A percentile compares a stretch with the other conserved stretches of the same genome.
Evolutionary conservation across 2,888 invertebrate genomes (phyloP).

Genomic region (Punctoribates punctum): DNA sequence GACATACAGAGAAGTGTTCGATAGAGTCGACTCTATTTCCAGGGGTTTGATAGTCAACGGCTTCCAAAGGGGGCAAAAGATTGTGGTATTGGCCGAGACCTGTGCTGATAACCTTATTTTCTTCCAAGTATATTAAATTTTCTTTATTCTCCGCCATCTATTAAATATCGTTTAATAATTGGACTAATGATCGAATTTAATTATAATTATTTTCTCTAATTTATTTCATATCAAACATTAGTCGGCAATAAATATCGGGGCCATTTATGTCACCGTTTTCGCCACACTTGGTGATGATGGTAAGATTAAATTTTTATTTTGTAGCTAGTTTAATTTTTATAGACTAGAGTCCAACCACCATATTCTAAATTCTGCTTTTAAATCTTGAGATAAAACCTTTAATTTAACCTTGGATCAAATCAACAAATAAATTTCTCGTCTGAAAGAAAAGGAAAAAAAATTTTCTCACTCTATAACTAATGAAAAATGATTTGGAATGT

Average conservation of each 20-base stretch:
- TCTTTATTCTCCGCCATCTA: neutral
- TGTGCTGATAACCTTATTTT: conserved; percentile 40
- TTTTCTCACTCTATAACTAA: too few species aligned
- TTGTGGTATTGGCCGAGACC: conserved; percentile 36
- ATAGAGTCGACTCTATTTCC: conserved; percentile 22
- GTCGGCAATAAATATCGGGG: conserved; percentile 10
- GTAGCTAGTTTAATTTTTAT: too few species aligned
- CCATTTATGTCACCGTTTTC: conserved; percentile 35
- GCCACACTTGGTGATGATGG: conserved; percentile 91
- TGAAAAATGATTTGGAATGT: too few species aligned
- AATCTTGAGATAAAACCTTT: too few species aligned
- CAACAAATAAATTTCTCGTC: too few species aligned
- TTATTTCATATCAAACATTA: neutral
- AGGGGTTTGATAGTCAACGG: conserved; percentile 31
- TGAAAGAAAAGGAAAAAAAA: too few species aligned
- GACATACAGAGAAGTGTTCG: conserved; percentile 63
- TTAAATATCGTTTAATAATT: too few species aligned
- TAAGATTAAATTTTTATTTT: neutral
- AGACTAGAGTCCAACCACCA: too few species aligned
- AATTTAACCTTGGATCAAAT: neutral
- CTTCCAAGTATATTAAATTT: neutral
- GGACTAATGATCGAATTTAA: too few species aligned
- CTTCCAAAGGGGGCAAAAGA: conserved; percentile 4
- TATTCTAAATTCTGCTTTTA: too few species aligned
- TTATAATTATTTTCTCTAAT: neutral